Base-by-base conservation (phyloP, 2,888 invertebrate species). In the Eupithecia insigniata region DNA sequence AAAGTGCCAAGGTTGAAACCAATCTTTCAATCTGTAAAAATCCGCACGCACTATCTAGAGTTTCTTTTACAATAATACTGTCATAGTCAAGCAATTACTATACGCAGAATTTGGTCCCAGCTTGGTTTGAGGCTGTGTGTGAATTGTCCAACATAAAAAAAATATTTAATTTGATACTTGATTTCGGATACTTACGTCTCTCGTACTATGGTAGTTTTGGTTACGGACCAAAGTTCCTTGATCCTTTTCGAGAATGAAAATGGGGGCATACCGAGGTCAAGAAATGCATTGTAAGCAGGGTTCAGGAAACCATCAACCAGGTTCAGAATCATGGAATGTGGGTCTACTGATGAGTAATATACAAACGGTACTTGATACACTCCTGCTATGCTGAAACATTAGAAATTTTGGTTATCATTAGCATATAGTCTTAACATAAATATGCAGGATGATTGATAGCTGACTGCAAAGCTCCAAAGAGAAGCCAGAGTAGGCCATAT, bases 271-370 rank as follows among this genome's bases (percentile, higher is more conserved):
- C 79, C 79, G 0, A 69, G 10, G 0, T 76, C 66, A 43, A 86
- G 84, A 0, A 51, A 67, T 22, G 82, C 72, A 0, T 81, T 80
- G 66, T 89, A 90, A 0, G 89, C 83, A 1, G 92, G 90, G 72
- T 89, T 89, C 0, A 86, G 75, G 1, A 73, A 46, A 58, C 86
- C 86, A 18, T 90, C 92, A 0, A 92, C 79, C 28, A 89, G 72
- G 10, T 79, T 70, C 26, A 89, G 66, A 0, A 89, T 77, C 79
- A 83, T 78, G 76, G 84, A 85, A 66, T 89, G 87, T 0, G 86
- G 85, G 43, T 90, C 89, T 26, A 85, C 69, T 0, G 89, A 80
- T 1, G 84, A 86, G 2, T 84, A 43, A 87, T 87, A 89, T 22
- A 90, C 83, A 10, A 83, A 77, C 0, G 90, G 90, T 43, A 84